A percentile compares a stretch with the other conserved stretches of the same genome.
phyloP scores from a whole-genome alignment of 2,113 vertebrate genomes.

The Hippopotamus amphibius region DNA sequence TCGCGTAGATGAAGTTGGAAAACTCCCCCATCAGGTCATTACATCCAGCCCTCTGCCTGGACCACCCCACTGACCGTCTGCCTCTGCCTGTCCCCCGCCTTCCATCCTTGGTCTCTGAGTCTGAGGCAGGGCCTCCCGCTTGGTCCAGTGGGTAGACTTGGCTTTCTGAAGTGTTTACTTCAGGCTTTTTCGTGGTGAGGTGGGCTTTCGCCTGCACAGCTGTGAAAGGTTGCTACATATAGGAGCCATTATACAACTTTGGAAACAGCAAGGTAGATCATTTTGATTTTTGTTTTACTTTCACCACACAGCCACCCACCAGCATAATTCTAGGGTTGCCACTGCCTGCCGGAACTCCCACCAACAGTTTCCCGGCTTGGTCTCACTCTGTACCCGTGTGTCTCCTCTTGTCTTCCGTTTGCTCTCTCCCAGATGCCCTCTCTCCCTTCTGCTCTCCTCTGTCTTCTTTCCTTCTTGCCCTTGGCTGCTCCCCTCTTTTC shows the following conservation, averaged over 20 bases:
- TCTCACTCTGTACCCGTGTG: not conserved
- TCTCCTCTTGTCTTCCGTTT: not conserved
- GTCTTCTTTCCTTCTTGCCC: not conserved
- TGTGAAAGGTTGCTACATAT: not conserved
- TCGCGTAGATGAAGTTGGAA: not conserved
- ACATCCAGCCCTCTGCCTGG: not conserved
- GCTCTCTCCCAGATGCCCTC: not conserved
- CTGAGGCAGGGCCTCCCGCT: not conserved
- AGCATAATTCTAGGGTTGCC: conserved; percentile 68
- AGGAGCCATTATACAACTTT: conserved; percentile 54
- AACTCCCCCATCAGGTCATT: not conserved
- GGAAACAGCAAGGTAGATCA: conserved; percentile 68
- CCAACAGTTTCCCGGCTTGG: not conserved
- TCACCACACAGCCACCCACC: conserved; percentile 13
- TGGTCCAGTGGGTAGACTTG: not conserved
- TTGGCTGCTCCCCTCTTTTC: not conserved
- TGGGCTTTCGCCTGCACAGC: not conserved
- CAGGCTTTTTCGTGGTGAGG: not conserved
- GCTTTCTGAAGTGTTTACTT: not conserved
- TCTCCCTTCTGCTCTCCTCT: not conserved
- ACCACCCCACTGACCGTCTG: accelerated
- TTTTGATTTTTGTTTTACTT: conserved; percentile 77
- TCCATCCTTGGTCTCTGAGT: not conserved
- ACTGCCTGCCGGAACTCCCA: conserved; percentile 50
- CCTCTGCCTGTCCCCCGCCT: not conserved